Percentiles rank a stretch among this genome's conserved stretches.
These are phyloP conservation scores for Alethe castanea DNA, from an alignment of 2,113 vertebrate species.

Conservation along the genomic window DNA sequence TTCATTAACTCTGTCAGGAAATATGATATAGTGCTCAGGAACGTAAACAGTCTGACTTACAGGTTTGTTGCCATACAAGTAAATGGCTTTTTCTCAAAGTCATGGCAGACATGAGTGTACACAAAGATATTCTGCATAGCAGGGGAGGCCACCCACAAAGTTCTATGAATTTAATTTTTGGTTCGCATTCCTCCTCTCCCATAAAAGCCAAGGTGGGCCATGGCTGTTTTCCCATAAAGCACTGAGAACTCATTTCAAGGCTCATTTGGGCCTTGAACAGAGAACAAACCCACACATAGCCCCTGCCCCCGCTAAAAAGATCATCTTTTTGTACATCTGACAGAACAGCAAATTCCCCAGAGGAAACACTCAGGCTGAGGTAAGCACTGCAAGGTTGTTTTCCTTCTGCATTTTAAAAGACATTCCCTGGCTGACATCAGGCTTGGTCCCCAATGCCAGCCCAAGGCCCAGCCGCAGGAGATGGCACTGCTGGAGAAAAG, in stretches of 20 bases:
- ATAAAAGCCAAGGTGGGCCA: constrained; percentile 57
- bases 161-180: constrained; percentile 42
- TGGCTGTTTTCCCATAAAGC: neutral
- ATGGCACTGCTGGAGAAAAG: neutral
- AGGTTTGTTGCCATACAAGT: constrained; percentile 51
- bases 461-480: neutral
- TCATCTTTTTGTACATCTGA: neutral
- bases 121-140: constrained; percentile 38
- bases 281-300: neutral
- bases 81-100: constrained; percentile 52
- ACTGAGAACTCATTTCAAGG: neutral
- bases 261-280: neutral
- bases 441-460: neutral
- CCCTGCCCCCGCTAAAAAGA: accelerated
- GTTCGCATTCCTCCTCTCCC: constrained; percentile 18
- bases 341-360: neutral
- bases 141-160: constrained; percentile 57
- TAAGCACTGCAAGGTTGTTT: neutral
- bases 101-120: constrained; percentile 52
- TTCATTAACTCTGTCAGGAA: constrained; percentile 44
- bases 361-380: neutral
- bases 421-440: neutral
- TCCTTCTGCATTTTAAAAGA: neutral
- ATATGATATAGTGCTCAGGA: constrained; percentile 50
- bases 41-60: constrained; percentile 49